Conservation (phyloP, 2,113 vertebrate genomes). For the Nannospalax galili region DNA sequence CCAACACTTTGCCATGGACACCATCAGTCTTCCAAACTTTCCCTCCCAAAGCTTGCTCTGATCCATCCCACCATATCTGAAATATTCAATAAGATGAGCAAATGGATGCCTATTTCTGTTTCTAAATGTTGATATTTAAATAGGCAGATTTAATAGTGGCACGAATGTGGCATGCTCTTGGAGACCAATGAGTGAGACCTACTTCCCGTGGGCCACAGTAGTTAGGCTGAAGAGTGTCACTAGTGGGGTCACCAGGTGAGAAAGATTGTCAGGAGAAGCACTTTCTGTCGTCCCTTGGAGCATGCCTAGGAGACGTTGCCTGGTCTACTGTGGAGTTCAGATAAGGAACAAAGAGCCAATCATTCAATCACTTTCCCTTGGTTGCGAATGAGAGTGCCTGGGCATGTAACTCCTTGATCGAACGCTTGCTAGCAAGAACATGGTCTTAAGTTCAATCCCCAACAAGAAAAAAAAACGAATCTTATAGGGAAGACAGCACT, state of each 20-base stretch:
- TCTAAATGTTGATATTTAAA: conserved; percentile 51
- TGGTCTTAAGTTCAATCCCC: neutral
- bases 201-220: conserved; percentile 52
- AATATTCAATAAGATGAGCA: conserved; percentile 56
- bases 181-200: conserved; percentile 34
- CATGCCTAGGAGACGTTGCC: neutral
- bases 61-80: neutral
- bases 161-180: conserved; percentile 46
- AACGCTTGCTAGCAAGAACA: neutral
- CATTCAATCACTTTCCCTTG: fast-evolving
- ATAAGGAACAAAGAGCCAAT: fast-evolving
- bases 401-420: no score
- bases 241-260: conserved; percentile 21
- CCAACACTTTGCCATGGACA: neutral
- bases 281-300: neutral
- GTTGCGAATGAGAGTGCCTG: neutral
- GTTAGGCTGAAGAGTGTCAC: conserved; percentile 56
- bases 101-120: conserved; percentile 42
- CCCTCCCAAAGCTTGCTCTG: conserved; percentile 17
- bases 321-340: neutral
- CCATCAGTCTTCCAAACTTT: conserved; percentile 12
- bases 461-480: neutral
- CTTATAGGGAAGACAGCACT: neutral
- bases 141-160: neutral
- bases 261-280: neutral